These are phyloP conservation scores for Alviniconcha strummeri DNA, from an alignment of 2,888 invertebrate species.

Conservation along the genomic window DNA sequence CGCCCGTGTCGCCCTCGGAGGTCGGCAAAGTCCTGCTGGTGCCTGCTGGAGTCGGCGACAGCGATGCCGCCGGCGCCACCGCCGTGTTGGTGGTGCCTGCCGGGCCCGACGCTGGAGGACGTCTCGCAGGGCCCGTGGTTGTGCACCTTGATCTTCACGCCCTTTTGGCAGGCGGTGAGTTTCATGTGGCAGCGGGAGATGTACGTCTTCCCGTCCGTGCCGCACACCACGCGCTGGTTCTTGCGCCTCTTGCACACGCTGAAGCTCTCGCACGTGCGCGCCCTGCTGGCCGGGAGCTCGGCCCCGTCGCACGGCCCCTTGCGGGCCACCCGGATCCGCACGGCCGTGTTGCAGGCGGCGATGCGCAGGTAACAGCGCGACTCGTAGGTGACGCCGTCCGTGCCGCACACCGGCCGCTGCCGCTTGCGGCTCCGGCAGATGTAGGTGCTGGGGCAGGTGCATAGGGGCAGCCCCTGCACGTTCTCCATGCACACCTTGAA, in stretches of 20 bases:
- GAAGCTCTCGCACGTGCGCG: conserved; percentile 66
- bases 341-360: conserved; percentile 51
- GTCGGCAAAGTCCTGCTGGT: not conserved
- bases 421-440: conserved; percentile 55
- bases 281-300: conserved; percentile 50
- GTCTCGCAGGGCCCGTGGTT: conserved; percentile 28
- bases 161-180: conserved; percentile 53
- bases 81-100: not conserved
- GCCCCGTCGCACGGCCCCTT: conserved; percentile 17
- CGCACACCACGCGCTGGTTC: conserved; percentile 58
- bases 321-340: conserved; percentile 44
- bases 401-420: conserved; percentile 61
- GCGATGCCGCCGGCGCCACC: not conserved
- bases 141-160: conserved; percentile 50
- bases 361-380: conserved; percentile 61
- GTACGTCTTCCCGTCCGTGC: conserved; percentile 63
- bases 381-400: conserved; percentile 60
- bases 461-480: conserved; percentile 66
- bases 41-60: not conserved
- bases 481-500: conserved; percentile 69
- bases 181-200: conserved; percentile 59
- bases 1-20: not conserved
- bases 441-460: conserved; percentile 65
- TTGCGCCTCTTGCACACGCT: conserved; percentile 56
- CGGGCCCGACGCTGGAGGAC: not conserved